Percentiles rank a stretch among this genome's conserved stretches.
phyloP scores from a whole-genome alignment of 2,888 invertebrate genomes.

The Amblyjoppa fuscipennis region DNA sequence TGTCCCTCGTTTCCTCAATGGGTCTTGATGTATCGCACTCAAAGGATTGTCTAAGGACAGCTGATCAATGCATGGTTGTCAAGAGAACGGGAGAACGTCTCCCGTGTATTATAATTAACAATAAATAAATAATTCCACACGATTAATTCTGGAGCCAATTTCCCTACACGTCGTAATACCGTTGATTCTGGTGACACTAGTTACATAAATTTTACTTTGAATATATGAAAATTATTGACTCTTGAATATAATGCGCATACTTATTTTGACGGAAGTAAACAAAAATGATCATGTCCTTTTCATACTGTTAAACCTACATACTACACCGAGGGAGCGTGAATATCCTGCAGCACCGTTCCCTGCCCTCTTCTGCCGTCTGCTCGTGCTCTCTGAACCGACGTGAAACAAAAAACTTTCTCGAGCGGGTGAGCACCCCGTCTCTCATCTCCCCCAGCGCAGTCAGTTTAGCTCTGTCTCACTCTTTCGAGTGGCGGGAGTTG shows the following conservation, averaged over 20 bases:
- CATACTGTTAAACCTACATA: conserved; percentile 46
- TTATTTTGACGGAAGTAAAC: conserved; percentile 16
- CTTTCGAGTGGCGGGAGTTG: conserved; percentile 38
- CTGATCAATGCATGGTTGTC: background rate
- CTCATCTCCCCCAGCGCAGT: conserved; percentile 18
- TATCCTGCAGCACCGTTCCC: conserved; percentile 10
- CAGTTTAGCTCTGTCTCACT: conserved; percentile 13
- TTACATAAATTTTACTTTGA: background rate
- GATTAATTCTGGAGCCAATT: too few relatives aligned
- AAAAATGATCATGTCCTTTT: conserved; percentile 26
- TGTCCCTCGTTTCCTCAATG: background rate
- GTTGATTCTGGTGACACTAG: background rate
- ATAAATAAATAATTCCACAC: background rate
- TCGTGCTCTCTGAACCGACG: conserved; percentile 42
- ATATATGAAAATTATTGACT: background rate
- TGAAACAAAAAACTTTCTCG: conserved; percentile 68
- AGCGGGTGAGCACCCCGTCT: conserved; percentile 72
- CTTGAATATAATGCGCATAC: background rate
- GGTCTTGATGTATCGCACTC: background rate
- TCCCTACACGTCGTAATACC: background rate
- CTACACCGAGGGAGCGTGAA: conserved; percentile 36
- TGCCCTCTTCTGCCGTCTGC: conserved; percentile 20
- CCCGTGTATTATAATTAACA: background rate
- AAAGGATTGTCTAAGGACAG: background rate
- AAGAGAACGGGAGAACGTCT: background rate